Conservation (phyloP, 2,888 invertebrate genomes). For the Acanthosoma haemorrhoidale region DNA sequence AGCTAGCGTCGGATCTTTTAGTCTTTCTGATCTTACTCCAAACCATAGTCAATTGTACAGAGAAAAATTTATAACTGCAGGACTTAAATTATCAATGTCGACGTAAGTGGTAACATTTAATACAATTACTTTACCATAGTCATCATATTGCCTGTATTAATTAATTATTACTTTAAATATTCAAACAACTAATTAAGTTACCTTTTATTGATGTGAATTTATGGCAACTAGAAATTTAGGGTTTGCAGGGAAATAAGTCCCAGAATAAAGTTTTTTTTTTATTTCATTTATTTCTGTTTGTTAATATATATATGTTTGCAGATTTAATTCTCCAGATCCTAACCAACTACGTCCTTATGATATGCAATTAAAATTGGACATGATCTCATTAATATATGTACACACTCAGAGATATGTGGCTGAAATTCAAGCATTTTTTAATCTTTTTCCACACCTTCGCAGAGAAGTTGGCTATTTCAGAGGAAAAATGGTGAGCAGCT, state of each 20-base stretch:
- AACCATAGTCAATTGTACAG: constrained; percentile 67
- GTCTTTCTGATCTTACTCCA: constrained; percentile 71
- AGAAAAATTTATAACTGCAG: constrained; percentile 75
- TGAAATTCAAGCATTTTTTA: constrained; percentile 80
- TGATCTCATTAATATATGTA: constrained; percentile 88
- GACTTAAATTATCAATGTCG: constrained; percentile 44
- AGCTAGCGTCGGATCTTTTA: constrained; percentile 73
- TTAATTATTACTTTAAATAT: background rate
- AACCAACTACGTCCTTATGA: constrained; percentile 51
- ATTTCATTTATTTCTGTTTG: background rate
- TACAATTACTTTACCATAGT: background rate
- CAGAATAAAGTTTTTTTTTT: no score
- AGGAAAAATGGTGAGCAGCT: constrained; percentile 34
- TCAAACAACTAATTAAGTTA: background rate
- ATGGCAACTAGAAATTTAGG: background rate
- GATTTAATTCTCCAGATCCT: constrained; percentile 39
- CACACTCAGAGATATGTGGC: constrained; percentile 90
- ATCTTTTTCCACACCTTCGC: constrained; percentile 70
- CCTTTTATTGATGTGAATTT: background rate
- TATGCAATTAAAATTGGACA: constrained; percentile 65
- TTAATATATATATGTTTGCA: constrained; percentile 27
- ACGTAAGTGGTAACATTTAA: constrained; percentile 37
- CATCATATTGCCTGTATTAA: background rate
- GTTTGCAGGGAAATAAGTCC: background rate
- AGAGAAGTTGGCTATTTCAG: constrained; percentile 35